phyloP scores from a whole-genome alignment of 2,888 invertebrate species.

The Acleris laterana region DNA sequence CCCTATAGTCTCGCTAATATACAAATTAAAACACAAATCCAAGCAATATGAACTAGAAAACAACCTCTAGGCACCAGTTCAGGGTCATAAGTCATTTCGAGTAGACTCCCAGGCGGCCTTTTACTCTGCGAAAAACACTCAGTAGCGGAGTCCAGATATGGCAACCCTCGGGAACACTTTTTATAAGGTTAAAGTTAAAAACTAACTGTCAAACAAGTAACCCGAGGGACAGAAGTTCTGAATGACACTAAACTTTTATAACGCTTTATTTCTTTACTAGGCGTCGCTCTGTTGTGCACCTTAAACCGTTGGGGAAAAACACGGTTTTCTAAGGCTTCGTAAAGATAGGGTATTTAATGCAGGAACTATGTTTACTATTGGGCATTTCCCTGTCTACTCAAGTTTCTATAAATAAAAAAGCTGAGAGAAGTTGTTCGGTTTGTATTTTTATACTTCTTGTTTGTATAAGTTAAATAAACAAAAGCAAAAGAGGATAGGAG shows the following conservation, averaged over 20 bases:
- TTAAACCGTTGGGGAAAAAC: too few relatives aligned
- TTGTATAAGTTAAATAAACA: too few relatives aligned
- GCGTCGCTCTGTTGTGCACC: too few relatives aligned
- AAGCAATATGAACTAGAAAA: too few relatives aligned
- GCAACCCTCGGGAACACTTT: slow-evolving; percentile 42
- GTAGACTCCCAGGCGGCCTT: slow-evolving; percentile 59
- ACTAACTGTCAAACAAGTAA: slow-evolving; percentile 71
- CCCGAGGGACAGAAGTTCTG: slow-evolving; percentile 61
- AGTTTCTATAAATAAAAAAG: too few relatives aligned
- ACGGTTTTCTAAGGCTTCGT: too few relatives aligned
- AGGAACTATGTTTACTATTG: slow-evolving; percentile 38
- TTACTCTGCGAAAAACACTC: slow-evolving; percentile 13
- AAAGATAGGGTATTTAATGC: slow-evolving; percentile 34
- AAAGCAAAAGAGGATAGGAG: too few relatives aligned
- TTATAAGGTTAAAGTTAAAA: slow-evolving; percentile 60
- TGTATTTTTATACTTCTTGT: too few relatives aligned
- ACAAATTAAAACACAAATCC: too few relatives aligned
- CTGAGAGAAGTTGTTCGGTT: too few relatives aligned
- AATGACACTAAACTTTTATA: slow-evolving; percentile 63
- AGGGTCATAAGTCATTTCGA: slow-evolving; percentile 38
- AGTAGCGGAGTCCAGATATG: slow-evolving; percentile 11
- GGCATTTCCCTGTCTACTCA: slow-evolving; percentile 8
- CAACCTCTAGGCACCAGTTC: too few relatives aligned
- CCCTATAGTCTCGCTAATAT: too few relatives aligned
- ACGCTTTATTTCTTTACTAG: slow-evolving; percentile 59